phyloP scores from a whole-genome alignment of 2,888 invertebrate genomes.

The Aethes cnicana region DNA sequence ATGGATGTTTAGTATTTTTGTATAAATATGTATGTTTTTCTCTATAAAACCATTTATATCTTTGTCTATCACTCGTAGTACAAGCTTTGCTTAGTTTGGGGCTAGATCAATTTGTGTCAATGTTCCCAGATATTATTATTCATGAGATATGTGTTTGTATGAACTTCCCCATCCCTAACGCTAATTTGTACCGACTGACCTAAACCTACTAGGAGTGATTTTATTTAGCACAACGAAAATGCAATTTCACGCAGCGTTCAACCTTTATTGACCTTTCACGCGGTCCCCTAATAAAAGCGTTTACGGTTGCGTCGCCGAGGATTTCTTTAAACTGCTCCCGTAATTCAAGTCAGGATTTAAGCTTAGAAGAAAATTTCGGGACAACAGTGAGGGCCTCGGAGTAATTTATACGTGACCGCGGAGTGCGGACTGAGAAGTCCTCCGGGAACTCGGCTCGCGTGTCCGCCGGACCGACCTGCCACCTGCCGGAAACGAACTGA shows the following conservation, averaged over 20 bases:
- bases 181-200: too few relatives aligned
- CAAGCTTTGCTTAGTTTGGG: too few relatives aligned
- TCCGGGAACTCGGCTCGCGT: slow-evolving; percentile 57
- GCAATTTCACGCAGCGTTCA: slow-evolving; percentile 28
- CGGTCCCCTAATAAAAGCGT: slow-evolving; percentile 25
- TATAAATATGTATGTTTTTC: too few relatives aligned
- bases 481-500: slow-evolving; percentile 47
- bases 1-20: too few relatives aligned
- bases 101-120: too few relatives aligned
- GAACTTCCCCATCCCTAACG: too few relatives aligned
- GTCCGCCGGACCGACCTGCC: slow-evolving; percentile 50
- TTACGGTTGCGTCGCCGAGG: slow-evolving; percentile 51
- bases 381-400: slow-evolving; percentile 71
- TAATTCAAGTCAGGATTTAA: slow-evolving; percentile 78
- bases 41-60: too few relatives aligned
- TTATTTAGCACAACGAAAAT: slow-evolving; percentile 7
- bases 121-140: too few relatives aligned
- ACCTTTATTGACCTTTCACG: slow-evolving; percentile 48
- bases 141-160: too few relatives aligned
- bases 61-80: too few relatives aligned
- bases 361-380: slow-evolving; percentile 69
- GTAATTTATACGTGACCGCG: slow-evolving; percentile 80
- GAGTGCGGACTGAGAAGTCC: slow-evolving; percentile 54
- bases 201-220: too few relatives aligned
- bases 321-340: slow-evolving; percentile 64